Conservation (phyloP, 2,888 invertebrate species). For the Gisinianus flammeolus region DNA sequence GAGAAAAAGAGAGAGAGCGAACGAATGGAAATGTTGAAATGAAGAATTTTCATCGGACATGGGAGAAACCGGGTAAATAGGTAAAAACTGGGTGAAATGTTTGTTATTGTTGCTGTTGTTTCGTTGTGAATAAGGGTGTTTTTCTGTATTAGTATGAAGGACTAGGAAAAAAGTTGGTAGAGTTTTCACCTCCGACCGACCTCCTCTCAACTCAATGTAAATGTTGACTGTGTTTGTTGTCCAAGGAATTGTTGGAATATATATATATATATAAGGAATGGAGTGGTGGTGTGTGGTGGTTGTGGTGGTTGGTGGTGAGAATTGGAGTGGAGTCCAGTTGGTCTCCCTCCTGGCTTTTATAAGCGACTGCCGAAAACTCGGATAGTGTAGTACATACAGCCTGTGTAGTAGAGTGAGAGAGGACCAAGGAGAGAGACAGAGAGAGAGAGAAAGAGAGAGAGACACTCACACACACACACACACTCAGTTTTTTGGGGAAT, state of each 20-base stretch:
- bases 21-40: no score
- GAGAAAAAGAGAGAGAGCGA: slow-evolving; percentile 12
- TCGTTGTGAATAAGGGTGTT: no score
- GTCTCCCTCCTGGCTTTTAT: slow-evolving; percentile 25
- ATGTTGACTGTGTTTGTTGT: no score
- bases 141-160: no score
- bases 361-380: slow-evolving; percentile 11
- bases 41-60: no score
- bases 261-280: no score
- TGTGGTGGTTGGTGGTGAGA: slow-evolving; percentile 16
- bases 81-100: no score
- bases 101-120: no score
- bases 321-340: slow-evolving; percentile 19
- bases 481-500: slow-evolving; percentile 34
- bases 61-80: no score
- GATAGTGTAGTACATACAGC: neutral
- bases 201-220: no score
- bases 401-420: neutral
- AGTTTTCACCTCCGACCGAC: no score
- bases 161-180: no score
- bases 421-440: neutral
- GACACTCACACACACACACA: slow-evolving; percentile 11
- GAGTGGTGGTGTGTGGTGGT: neutral
- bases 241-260: neutral
- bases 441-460: slow-evolving; percentile 9